Evolutionary conservation across 64 coral and sea anemone genomes (phyloP), one percentile per base, ranked within the genome.

Genomic region (Catalaphyllia jardinei): DNA sequence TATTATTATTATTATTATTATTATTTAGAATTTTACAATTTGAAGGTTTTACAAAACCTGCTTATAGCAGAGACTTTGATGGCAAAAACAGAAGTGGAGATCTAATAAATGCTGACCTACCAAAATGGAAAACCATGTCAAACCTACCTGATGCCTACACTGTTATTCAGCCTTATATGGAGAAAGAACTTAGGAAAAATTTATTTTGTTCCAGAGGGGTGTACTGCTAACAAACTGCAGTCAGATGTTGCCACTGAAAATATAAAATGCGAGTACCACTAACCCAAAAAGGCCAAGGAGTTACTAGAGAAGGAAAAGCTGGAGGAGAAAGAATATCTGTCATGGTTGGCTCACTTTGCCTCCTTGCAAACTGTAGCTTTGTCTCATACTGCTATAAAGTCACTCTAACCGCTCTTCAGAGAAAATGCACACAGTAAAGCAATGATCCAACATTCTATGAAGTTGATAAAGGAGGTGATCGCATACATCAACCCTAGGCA

Each of bases 261-360:
- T 75, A 52, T 75, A 71, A 75, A 87, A 59, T 27, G 71, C 25
- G 25, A 61, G 86, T 75, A 87, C 72, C 52, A 87, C 29, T 74
- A 52, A 71, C 69, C 61, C 35, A 59, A 20, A 2, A 87, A 60
- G 49, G 69, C 60, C n/a, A 10, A 87, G 29, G 51, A 75, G 62
- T 28, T 88, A 17, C 27, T 87, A 31, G 60, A 88, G 33, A 35
- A 35, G 33, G 33, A 35, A 35, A 35, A 35, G 33, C 1, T 35
- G 3, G 33, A 35, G 33, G 33, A 3, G 3, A 35, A 35, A 35
- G 33, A 35, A 35, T 35, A 35, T 35, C 33, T 35, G 33, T 35
- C 52, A 0, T 76, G 29, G 86, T 76, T 71, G 1, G 86, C 51
- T 75, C 52, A 75, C 72, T 74, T 87, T 87, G 72, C 86, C 71